A percentile compares a stretch with the other conserved stretches of the same genome.
Evolutionary conservation across 2,888 invertebrate species (phyloP).

Genomic region (Cheilosia grossa): DNA sequence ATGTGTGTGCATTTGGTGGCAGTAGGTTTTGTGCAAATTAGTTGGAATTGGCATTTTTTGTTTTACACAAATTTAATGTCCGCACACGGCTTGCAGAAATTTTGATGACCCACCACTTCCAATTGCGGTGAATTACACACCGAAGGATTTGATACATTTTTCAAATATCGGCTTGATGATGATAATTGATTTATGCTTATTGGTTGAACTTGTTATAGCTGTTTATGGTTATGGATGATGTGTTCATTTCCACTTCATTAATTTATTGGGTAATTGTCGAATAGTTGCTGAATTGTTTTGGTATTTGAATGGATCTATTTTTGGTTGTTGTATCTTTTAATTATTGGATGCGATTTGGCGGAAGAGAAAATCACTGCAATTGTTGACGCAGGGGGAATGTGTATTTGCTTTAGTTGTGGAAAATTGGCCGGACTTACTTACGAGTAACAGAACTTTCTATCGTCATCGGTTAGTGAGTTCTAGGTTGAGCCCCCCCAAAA

Average conservation of each 20-base stretch:
- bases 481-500: too few relatives aligned
- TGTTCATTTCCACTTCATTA: conserved; percentile 28
- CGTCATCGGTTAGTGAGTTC: too few relatives aligned
- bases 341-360: too few relatives aligned
- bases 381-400: too few relatives aligned
- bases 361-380: too few relatives aligned
- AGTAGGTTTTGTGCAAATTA: conserved; percentile 10
- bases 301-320: background rate
- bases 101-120: conserved; percentile 36
- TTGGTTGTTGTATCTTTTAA: background rate
- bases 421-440: too few relatives aligned
- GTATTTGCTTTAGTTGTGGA: too few relatives aligned
- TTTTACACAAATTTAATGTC: conserved; percentile 4
- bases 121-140: conserved; percentile 8
- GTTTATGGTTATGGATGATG: background rate
- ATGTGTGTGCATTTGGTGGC: conserved; percentile 3
- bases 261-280: background rate
- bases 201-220: background rate
- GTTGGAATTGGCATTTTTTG: conserved; percentile 10
- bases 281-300: background rate
- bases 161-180: background rate
- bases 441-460: too few relatives aligned
- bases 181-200: conserved; percentile 35
- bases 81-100: conserved; percentile 20
- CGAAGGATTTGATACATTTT: background rate